Evolutionary conservation across 2,113 vertebrate genomes (phyloP), one percentile per base, ranked within the genome.

Genomic region (Phocoena phocoena): DNA sequence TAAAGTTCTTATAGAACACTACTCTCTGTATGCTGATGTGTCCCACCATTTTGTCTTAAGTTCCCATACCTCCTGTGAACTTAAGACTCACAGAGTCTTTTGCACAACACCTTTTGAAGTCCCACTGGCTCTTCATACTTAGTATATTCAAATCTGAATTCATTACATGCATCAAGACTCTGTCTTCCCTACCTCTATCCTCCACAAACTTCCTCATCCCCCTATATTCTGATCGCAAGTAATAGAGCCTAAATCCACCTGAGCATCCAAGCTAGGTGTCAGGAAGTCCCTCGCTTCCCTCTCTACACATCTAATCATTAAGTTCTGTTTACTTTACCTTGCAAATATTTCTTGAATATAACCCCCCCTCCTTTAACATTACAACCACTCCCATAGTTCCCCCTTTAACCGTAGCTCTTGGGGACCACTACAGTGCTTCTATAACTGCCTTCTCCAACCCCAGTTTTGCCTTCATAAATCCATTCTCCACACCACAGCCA

Each of bases 321-420:
- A 58, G 17, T 95, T 82, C n/a, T 86, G 13, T 41, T 93, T 77
- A 71, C 20, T 82, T 79, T 93, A 79, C 38, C 68, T 89, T 94
- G 21, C 12, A 88, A 87, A 76, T 67, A 89, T 76, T 92, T 92
- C 26, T 83, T 88, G 21, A 55, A n/a, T 62, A 12, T 85, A 94
- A 10, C 18, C 2, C 21, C 28, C 33, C 6, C 25, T 20, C 33
- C 28, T 38, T 31, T 82, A 50, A 58, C 41, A 15, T 5, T 83
- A 44, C 1, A 79, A 31, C 13, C 15, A 36, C 53, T 50, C 15
- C 44, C 20, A 80, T 33, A 53, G 8, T 95, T 96, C 15, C 55
- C 10, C 47, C 12, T 60, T 90, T 41, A 77, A 76, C 67, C 15
- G 47, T 76, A 7, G 20, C 17, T 87, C 58, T 80, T 74, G 33